These are phyloP conservation scores for Drosophila mercatorum DNA, from an alignment of 2,888 invertebrate species.

Conservation along the genomic window DNA sequence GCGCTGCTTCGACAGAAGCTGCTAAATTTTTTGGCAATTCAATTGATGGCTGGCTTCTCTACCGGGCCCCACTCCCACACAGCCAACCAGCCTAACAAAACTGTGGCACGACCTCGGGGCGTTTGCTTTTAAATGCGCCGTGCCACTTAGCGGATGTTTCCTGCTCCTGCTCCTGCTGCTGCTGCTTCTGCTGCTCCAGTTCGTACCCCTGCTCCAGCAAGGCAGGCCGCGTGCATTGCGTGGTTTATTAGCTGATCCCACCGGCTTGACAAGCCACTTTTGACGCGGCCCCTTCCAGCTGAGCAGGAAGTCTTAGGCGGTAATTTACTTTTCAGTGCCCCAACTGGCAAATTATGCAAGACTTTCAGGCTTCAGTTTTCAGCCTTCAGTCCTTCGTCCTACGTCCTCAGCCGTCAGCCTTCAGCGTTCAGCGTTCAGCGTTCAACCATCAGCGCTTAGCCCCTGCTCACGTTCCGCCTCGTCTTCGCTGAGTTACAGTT, in stretches of 20 bases:
- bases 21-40: conserved; percentile 73
- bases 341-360: conserved; percentile 75
- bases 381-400: conserved; percentile 1
- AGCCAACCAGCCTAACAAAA: conserved; percentile 33
- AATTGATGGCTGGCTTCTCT: conserved; percentile 61
- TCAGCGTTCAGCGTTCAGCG: conserved; percentile 11
- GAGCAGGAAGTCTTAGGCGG: conserved; percentile 75
- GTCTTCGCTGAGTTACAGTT: conserved; percentile 52
- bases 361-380: conserved; percentile 33
- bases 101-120: conserved; percentile 64
- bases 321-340: conserved; percentile 75
- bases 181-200: neutral
- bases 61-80: conserved; percentile 4
- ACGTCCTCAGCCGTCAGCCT: conserved; percentile 6
- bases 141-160: conserved; percentile 73
- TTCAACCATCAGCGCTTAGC: neutral
- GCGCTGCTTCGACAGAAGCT: conserved; percentile 55
- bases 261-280: conserved; percentile 75
- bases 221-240: conserved; percentile 39
- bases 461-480: neutral
- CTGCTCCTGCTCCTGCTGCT: conserved; percentile 32
- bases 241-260: conserved; percentile 78
- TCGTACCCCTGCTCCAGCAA: conserved; percentile 2
- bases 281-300: conserved; percentile 52
- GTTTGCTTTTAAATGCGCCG: conserved; percentile 74